phyloP scores from a whole-genome alignment of 1,140 invertebrate species.

The Radopholus similis region DNA sequence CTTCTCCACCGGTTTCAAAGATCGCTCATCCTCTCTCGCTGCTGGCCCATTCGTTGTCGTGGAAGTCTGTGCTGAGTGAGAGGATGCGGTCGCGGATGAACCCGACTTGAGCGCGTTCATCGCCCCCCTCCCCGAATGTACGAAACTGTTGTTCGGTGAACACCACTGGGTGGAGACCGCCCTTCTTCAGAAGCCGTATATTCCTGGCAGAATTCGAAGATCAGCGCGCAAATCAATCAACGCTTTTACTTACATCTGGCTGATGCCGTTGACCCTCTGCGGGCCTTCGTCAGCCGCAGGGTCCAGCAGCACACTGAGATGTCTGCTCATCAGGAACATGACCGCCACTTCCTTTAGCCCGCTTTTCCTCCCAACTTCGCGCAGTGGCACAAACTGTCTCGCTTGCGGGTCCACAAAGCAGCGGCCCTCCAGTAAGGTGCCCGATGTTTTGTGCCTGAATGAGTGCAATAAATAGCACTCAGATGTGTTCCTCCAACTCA shows the following conservation, averaged over 20 bases:
- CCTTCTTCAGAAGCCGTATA: constrained; percentile 14
- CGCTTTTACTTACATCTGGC: not conserved
- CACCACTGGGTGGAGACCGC: constrained; percentile 11
- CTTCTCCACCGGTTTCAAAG: no score
- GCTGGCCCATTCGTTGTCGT: constrained; percentile 14
- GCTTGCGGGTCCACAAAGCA: constrained; percentile 7
- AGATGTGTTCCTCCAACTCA: not conserved
- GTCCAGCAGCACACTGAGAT: not conserved
- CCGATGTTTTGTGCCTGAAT: not conserved
- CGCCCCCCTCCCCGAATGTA: not conserved
- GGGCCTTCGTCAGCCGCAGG: not conserved
- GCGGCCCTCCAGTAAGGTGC: constrained; percentile 11
- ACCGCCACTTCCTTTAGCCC: not conserved
- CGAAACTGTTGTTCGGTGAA: constrained; percentile 9
- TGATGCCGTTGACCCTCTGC: not conserved
- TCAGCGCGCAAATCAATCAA: not conserved
- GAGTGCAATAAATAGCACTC: not conserved
- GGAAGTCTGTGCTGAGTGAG: constrained; percentile 2
- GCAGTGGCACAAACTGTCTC: not conserved
- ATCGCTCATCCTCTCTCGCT: no score
- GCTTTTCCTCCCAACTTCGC: not conserved
- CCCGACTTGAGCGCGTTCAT: constrained; percentile 1
- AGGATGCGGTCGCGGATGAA: constrained; percentile 6
- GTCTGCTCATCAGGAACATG: constrained; percentile 10
- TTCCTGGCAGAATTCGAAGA: not conserved